Evolutionary conservation across 2,113 vertebrate genomes (phyloP), one percentile per base, ranked within the genome.

Genomic region (Paraplagusia blochii): DNA sequence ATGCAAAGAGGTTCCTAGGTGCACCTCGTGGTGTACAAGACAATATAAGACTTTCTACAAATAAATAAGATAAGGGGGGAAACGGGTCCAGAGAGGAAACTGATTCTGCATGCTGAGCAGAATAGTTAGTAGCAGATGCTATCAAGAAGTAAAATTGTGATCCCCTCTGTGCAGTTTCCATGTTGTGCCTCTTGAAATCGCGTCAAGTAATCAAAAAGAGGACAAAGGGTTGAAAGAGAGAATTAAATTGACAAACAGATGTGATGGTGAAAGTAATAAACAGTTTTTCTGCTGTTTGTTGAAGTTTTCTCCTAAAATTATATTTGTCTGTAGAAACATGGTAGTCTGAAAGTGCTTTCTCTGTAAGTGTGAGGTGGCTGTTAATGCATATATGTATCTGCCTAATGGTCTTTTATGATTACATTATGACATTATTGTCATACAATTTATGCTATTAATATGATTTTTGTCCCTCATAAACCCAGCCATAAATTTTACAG

Each of bases 81-180:
- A 70, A 61, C 22, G 8, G 56, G 73, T 72, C 80, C 61, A 46
- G 47, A 16, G 81, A 78, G 78, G 76, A 46, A 50, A 66, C 56
- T 38, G 69, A 72, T 80, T 81, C 55, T 72, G 77, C 77, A 55
- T 63, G 80, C 74, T 55, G 79, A 76, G 84, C 61, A 44, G 29
- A 77, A 75, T 56, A 58, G 66, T 81, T 69, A 64, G 72, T 63
- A 63, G 61, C 81, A 78, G 79, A 85, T 87, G 77, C 66, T 84
- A 80, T 76, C 60, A 50, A 73, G 72, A 61, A 66, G 63, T 73
- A 79, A 77, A 85, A 72, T 80, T 64, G 54, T 49, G 66, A 83
- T 79, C 71, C 71, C 72, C 76, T 80, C 69, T 53, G 72, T 77
- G 72, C 76, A 62, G 65, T 76, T 79, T 82, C 54, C 58, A 65